phyloP scores from a whole-genome alignment of 2,113 vertebrate species.

The Prolemur simus region DNA sequence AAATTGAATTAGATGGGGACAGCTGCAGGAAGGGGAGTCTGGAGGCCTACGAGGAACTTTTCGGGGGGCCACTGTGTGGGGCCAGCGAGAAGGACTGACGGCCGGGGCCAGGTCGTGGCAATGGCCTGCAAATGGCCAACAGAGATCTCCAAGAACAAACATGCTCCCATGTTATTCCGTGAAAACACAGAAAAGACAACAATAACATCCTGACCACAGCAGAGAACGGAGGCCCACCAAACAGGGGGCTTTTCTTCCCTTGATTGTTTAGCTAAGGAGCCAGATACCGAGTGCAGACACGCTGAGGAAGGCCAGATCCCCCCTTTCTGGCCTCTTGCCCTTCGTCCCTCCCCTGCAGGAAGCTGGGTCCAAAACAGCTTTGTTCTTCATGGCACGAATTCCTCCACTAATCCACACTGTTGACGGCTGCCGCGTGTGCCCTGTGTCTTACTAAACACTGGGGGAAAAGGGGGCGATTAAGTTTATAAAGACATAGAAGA shows the following conservation, averaged over 20 bases:
- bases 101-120: not conserved
- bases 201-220: conserved; percentile 62
- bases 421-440: rapidly evolving
- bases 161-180: not conserved
- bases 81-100: not conserved
- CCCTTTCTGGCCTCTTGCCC: not conserved
- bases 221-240: conserved; percentile 4
- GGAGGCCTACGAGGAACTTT: not conserved
- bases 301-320: not conserved
- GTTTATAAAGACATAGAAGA: not conserved
- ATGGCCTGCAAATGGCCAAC: not conserved
- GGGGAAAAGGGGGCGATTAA: too few species aligned
- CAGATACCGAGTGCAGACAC: not conserved
- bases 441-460: not conserved
- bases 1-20: rapidly evolving
- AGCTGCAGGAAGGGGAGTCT: not conserved
- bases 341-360: too few species aligned
- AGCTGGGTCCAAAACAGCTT: not conserved
- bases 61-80: not conserved
- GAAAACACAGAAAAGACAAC: not conserved
- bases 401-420: not conserved
- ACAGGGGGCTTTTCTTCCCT: not conserved
- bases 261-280: not conserved
- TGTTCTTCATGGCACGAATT: rapidly evolving
- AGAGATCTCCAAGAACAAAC: not conserved